Evolutionary conservation across 2,888 invertebrate species (phyloP), one percentile per base, ranked within the genome.

Genomic region (Hypsopygia costalis): DNA sequence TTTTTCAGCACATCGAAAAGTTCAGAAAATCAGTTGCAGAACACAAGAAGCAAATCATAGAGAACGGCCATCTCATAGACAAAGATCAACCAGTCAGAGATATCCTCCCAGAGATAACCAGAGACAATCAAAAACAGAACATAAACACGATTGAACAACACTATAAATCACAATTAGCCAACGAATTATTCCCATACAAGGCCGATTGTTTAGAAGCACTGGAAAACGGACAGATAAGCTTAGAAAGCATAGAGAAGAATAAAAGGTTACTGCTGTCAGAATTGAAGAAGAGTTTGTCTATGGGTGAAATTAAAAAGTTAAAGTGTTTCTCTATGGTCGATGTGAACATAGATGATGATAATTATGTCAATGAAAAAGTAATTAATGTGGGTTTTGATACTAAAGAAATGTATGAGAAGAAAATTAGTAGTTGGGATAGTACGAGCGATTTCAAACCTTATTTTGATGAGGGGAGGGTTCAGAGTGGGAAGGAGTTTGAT

Each of bases 401-500:
- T 0, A 76, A 62, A 8, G 74, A 77, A 0, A 66, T 47, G 11
- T 83, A 90, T 45, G 54, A 55, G 4, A 62, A 69, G 0, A 75
- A 74, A 21, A 58, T 77, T 0, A 58, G 60, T 33, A 59, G 51
- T 1, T 58, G 56, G 44, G 40, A 42, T 0, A 49, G 58, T 1
- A 43, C 33, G 4, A 51, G 48, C 11, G 69, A 73, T 1, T 75
- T 58, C 43, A 55, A 49, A 1, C 79, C 85, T 3, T 85, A 83
- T 60, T 82, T 69, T 28, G 46, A 63, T 10, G 86, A 83, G 0
- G 52, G 46, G 43, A 80, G 61, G 29, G 60, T 49, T 34, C 65
- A 64, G 39, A 77, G 58, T 51, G 72, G 73, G 1, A 66, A 67
- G 40, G 67, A 77, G 8, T 96, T 97, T 48, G 96, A 95, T 71